These are phyloP conservation scores for Caenorhabditis sp. DNA, from an alignment of 2,888 invertebrate genomes.

Conservation along the genomic window DNA sequence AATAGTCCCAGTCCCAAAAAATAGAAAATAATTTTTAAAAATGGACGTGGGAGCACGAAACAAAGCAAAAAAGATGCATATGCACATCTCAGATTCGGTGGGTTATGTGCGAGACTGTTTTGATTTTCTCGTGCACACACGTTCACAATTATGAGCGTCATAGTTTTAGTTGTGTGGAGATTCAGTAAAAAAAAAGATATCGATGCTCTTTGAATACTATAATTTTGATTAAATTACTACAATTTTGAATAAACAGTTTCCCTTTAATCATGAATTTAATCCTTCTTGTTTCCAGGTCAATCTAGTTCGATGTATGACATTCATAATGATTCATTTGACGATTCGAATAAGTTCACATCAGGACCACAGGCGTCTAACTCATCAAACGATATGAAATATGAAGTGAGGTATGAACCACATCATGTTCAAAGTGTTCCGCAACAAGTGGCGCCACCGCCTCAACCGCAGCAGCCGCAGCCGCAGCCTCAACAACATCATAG, in stretches of 20 bases:
- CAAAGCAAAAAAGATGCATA: too few species aligned
- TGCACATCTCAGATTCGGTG: too few species aligned
- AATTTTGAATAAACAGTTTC: neutral
- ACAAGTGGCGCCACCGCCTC: neutral
- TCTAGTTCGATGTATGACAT: slow-evolving; percentile 8
- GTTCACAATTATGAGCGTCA: too few species aligned
- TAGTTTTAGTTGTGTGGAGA: too few species aligned
- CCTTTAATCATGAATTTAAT: neutral
- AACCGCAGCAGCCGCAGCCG: neutral
- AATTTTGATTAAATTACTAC: too few species aligned
- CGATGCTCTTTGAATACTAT: too few species aligned
- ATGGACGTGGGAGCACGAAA: too few species aligned
- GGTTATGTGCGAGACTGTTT: too few species aligned
- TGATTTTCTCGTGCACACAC: too few species aligned
- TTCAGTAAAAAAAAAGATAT: too few species aligned
- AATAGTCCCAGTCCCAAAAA: too few species aligned
- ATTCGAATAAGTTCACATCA: neutral
- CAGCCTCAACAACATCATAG: neutral
- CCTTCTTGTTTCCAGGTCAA: neutral
- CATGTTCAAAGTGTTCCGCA: neutral
- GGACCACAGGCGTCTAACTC: neutral
- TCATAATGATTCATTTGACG: neutral
- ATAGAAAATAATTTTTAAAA: too few species aligned
- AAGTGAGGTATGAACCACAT: neutral
- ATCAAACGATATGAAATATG: neutral